Evolutionary conservation across 2,888 invertebrate genomes (phyloP), one percentile per base, ranked within the genome.

Genomic region (Melanostoma mellinum): DNA sequence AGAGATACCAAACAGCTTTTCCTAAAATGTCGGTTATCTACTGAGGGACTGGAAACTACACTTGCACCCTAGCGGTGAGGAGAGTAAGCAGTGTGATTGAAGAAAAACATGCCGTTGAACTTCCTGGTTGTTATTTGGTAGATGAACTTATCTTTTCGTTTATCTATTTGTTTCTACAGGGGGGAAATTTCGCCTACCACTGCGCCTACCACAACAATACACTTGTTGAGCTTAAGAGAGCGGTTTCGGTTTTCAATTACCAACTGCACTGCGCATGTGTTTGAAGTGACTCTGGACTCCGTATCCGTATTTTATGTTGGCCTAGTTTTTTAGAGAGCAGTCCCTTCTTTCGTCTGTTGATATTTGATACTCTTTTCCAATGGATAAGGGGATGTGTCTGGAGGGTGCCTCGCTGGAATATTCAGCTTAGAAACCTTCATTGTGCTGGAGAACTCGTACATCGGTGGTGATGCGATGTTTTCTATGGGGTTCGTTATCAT

Each of bases 161-260:
- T 73, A 74, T 67, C 56, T 44, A 52, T 58, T 74, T 67, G 55
- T 30, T 44, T 9, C 36, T 44, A 6, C 8, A 0, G 1, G 53
- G 5, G 46, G 38, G 3, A 20, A 0, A 20, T 20, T 20, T 20
- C 20, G 10, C 10, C 38, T n/a, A 53, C 63, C 58, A 33, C 33
- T 42, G 38, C 81, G 38, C 81, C 81, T 82, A 63, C 56, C 72
- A 68, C 81, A 82, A 82, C 76, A 82, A 82, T 77, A 73, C 73
- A 82, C 82, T 82, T 82, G 82, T 82, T 82, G 82, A 77, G 68
- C 78, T 44, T 36, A 10, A 9, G 53, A 38, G 63, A 56, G 2
- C 36, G 20, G 58, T 6, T 30, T 32, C 9, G 48, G 20, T 72
- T 48, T 46, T 48, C 36, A 38, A 48, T 33, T 67, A 46, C 53